Evolutionary conservation across 2,888 invertebrate species (phyloP).

Genomic region (Cremastinae sp.): DNA sequence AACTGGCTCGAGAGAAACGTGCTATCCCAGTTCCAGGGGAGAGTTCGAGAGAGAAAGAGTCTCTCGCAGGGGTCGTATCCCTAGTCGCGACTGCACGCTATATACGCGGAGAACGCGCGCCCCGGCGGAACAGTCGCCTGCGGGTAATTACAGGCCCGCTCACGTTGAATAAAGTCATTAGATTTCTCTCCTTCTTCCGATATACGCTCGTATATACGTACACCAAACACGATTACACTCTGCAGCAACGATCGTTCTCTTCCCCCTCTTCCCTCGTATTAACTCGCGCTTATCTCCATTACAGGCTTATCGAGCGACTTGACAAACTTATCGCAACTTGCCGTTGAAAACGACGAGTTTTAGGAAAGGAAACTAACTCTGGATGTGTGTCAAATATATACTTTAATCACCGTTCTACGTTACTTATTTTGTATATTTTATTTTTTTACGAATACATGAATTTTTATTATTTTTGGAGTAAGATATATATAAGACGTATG

Average conservation of each 20-base stretch:
- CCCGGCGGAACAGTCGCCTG: slow-evolving; percentile 69
- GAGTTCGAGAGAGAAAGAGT: slow-evolving; percentile 36
- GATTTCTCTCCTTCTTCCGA: slow-evolving; percentile 70
- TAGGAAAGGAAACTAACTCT: no score
- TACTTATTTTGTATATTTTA: no score
- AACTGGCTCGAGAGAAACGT: slow-evolving; percentile 10
- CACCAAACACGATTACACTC: background rate
- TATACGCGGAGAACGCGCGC: no score
- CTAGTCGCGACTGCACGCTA: slow-evolving; percentile 46
- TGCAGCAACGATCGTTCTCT: background rate
- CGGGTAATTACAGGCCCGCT: slow-evolving; percentile 78
- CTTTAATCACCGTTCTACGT: no score
- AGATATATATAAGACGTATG: no score
- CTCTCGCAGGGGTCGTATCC: slow-evolving; percentile 55
- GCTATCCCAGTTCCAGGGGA: slow-evolving; percentile 19
- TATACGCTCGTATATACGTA: slow-evolving; percentile 15
- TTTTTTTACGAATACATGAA: no score
- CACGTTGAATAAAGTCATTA: slow-evolving; percentile 78
- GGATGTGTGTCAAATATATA: no score
- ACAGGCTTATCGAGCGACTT: no score
- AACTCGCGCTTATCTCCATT: no score
- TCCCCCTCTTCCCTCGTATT: no score
- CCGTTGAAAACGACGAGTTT: no score
- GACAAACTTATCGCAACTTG: no score
- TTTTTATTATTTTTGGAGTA: slow-evolving; percentile 37